These are phyloP conservation scores for Poecilia picta DNA, from an alignment of 2,797 vertebrate species.

Conservation along the genomic window DNA sequence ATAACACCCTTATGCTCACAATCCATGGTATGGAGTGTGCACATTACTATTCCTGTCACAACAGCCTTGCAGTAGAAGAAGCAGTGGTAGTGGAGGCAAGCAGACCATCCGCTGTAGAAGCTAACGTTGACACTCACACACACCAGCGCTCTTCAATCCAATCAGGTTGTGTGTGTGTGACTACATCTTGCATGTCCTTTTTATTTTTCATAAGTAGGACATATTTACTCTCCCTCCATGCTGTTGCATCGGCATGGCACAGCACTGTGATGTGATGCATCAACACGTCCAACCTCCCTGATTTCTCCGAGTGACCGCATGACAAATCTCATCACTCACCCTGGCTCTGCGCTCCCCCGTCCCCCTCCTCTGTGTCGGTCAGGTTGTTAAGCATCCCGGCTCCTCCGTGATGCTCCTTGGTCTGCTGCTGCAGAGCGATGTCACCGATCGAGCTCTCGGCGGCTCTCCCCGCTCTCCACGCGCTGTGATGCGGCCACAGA, in stretches of 20 bases:
- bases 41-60: constrained; percentile 85
- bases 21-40: constrained; percentile 66
- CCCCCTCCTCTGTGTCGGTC: constrained; percentile 95
- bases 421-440: constrained; percentile 66
- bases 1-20: constrained; percentile 62
- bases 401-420: constrained; percentile 49
- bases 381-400: constrained; percentile 97
- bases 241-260: constrained; percentile 33
- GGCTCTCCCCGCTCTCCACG: constrained; percentile 71
- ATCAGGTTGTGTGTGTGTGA: constrained; percentile 33
- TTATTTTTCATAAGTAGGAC: constrained; percentile 7
- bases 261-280: constrained; percentile 35
- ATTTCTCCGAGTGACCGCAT: constrained; percentile 33
- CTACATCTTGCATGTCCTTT: constrained; percentile 16
- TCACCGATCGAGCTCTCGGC: constrained; percentile 66
- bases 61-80: constrained; percentile 81
- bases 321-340: constrained; percentile 89
- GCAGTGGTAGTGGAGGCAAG: constrained; percentile 67
- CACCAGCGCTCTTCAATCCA: constrained; percentile 29
- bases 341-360: constrained; percentile 91
- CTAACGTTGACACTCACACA: constrained; percentile 31
- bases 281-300: constrained; percentile 37
- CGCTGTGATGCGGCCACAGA: constrained; percentile 62
- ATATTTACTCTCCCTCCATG: constrained; percentile 13
- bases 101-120: constrained; percentile 54